Evolutionary conservation across 1,140 invertebrate species (phyloP), one percentile per base, ranked within the genome.

Genomic region (Drosophila ironensis): DNA sequence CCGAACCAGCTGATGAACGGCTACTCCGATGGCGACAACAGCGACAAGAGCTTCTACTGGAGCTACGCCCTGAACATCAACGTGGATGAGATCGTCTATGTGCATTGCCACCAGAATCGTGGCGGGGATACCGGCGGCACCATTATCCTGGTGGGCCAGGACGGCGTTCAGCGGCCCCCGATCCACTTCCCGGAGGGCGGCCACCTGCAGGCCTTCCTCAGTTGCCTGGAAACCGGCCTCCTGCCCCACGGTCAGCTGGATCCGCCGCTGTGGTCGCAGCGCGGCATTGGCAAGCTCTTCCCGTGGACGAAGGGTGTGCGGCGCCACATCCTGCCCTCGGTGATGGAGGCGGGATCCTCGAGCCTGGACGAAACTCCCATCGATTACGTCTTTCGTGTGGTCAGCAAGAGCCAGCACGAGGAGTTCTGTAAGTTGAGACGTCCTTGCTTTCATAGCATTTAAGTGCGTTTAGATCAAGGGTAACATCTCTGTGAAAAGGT

Each of bases 1-100:
- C 95, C 94, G 3, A 99, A 99, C 91, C 96, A 98, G 86, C 91
- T 98, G 6, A 98, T 99, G 96, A 98, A 97, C 89, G 96, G 96
- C 0, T 94, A 95, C 73, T 93, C 93, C 14, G 93, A 93, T 46
- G 92, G 90, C 25, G 93, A 94, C 63, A 91, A 91, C 14, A 91
- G 92, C 52, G 95, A 96, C 81, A 95, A 95, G 91, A 95, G 95
- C 74, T 92, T 93, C 17, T 96, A 95, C 88, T 98, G 97, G 97
- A 95, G 97, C 72, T 97, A 97, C 91, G 97, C 97, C 2, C 91
- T 98, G 52, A 96, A 96, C 87, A 94, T 98, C 9, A 93, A 93
- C 54, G 92, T 98, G 27, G 95, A 97, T 82, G 96, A 98, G 67
- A 96, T 98, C 42, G 96, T 97, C 28, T 98, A 98, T 89, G 95